Conservation (phyloP, 2,888 invertebrate genomes). For the Amblyjoppa proteus region DNA sequence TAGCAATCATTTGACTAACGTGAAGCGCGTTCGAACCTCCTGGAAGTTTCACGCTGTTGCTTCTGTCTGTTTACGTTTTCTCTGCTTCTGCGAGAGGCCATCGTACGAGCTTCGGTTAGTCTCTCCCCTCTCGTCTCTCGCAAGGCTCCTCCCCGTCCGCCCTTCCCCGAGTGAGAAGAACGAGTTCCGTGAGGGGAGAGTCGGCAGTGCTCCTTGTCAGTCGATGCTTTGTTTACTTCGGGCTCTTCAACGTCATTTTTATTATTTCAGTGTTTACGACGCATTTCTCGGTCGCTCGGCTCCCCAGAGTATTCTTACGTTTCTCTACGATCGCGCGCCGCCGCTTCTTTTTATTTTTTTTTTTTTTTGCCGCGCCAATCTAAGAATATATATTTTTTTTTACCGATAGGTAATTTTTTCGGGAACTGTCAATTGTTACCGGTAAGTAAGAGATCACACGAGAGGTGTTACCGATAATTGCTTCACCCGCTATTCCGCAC, state of each 20-base stretch:
- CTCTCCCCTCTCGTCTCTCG: background rate
- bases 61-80: conserved; percentile 60
- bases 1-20: too few species aligned
- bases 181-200: background rate
- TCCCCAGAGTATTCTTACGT: background rate
- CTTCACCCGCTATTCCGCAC: background rate
- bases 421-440: background rate
- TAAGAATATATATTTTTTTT: background rate
- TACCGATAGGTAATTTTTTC: background rate
- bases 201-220: conserved; percentile 8
- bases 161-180: background rate
- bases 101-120: conserved; percentile 55
- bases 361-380: background rate
- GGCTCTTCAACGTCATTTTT: conserved; percentile 1
- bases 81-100: conserved; percentile 49
- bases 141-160: background rate
- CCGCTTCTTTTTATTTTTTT: background rate
- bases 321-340: background rate
- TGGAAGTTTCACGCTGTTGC: conserved; percentile 3
- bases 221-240: conserved; percentile 39
- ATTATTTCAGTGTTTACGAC: background rate
- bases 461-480: background rate
- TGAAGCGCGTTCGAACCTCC: background rate
- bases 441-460: background rate
- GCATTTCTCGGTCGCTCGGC: background rate